Conservation (phyloP, 2,888 invertebrate species). For the Eretmocerus hayati region DNA sequence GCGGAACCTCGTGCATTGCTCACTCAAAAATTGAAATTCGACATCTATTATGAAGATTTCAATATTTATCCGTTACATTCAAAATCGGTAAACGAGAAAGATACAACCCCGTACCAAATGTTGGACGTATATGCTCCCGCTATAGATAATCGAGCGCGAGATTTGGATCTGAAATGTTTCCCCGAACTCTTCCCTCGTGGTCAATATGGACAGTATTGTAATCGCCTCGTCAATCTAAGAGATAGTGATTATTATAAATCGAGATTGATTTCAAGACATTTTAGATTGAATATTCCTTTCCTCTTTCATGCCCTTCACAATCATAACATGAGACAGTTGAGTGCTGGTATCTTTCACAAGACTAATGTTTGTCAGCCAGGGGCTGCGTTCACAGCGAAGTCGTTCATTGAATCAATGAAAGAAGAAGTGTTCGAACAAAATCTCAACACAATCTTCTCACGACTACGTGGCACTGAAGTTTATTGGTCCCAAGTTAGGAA, state of each 20-base stretch:
- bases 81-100: constrained; percentile 22
- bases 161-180: constrained; percentile 25
- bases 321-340: no score
- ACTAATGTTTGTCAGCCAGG: no score
- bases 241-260: no score
- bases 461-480: constrained; percentile 26
- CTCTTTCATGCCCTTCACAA: no score
- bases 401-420: no score
- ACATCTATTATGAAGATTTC: constrained; percentile 19
- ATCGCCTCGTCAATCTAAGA: background rate
- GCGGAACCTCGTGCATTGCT: constrained; percentile 1
- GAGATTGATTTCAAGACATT: constrained; percentile 23
- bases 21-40: constrained; percentile 16
- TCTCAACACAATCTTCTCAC: constrained; percentile 23
- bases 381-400: constrained; percentile 21
- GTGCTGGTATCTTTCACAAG: no score
- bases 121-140: constrained; percentile 23
- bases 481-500: no score
- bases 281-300: constrained; percentile 26
- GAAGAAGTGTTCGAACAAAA: no score
- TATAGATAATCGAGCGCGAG: constrained; percentile 22
- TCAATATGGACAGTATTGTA: constrained; percentile 22
- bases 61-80: constrained; percentile 23
- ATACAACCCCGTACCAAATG: constrained; percentile 27
- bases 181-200: no score